Base-by-base conservation (phyloP, 2,113 vertebrate genomes). In the Tyrannus savana region DNA sequence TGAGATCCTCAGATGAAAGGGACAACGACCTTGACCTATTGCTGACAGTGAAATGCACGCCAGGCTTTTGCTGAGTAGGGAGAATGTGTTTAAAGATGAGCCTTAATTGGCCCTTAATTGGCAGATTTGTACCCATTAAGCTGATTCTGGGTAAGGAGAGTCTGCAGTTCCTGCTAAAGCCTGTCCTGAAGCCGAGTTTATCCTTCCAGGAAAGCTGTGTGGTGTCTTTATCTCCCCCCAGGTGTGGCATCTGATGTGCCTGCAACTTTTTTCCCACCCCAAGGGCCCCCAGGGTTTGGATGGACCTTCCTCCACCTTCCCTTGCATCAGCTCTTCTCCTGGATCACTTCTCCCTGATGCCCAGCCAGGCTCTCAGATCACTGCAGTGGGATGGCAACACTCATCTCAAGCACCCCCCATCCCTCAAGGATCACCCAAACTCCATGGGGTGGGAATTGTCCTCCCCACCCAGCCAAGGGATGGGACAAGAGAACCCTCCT, bases 1-100 rank as follows among this genome's bases (percentile, higher is more conserved):
- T 68, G 95, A 95, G 95, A 93, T 84, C 72, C 64, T 87, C 42
- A 96, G 79, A 96, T 93, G 88, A 96, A 96, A 97, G 90, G 64
- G 92, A 81, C 76, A 35, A 62, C 0, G 41, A 78, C 92, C 93
- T 75, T 86, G 82, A 78, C 88, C 77, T 46, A 46, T 73, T 72
- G 74, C 63, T 91, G 69, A 60, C 47, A 46, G 28, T 82, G 85
- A 59, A 77, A 73, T 30, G 21, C 15, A 9, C 15, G 44, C 76
- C 59, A 74, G 56, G 30, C 5, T 47, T 71, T n/a, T 74, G 92
- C 85, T 92, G 95, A 93, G 86, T n/a, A 67, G 68, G 59, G 88
- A 95, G 60, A 73, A 96, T 0, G 1, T 14, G 33, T 53, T 78
- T 72, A 56, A 91, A 93, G 55, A 90, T 41, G 52, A 89, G 35